Evolutionary conservation across 2,888 invertebrate species (phyloP).

Genomic region (Rhorus exstirpatorius): DNA sequence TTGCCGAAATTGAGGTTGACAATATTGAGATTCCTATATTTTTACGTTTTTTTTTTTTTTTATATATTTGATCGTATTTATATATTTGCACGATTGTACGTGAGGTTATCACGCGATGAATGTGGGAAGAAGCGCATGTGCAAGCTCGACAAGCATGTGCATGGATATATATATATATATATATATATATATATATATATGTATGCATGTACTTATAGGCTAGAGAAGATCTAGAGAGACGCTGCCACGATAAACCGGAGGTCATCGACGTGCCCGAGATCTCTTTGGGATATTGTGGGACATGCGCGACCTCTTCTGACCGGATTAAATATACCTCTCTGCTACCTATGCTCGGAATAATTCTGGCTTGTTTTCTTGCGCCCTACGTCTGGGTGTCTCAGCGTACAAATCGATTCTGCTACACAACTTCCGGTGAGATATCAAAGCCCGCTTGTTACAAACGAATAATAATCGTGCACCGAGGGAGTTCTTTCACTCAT

Average conservation of each 20-base stretch:
- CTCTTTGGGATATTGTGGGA: slow-evolving; percentile 67
- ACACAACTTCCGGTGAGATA: slow-evolving; percentile 46
- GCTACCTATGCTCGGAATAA: slow-evolving; percentile 60
- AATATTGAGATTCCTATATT: background rate
- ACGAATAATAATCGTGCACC: slow-evolving; percentile 4
- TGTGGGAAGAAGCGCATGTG: slow-evolving; percentile 19
- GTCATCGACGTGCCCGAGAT: slow-evolving; percentile 70
- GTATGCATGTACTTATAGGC: background rate
- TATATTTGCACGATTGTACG: background rate
- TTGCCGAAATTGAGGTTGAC: background rate
- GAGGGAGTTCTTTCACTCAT: background rate
- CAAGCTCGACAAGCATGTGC: slow-evolving; percentile 42
- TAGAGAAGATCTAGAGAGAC: slow-evolving; percentile 53
- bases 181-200: background rate
- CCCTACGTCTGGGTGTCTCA: slow-evolving; percentile 17
- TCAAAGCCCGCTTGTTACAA: slow-evolving; percentile 10
- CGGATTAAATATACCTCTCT: slow-evolving; percentile 61
- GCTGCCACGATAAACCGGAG: slow-evolving; percentile 58
- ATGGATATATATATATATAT: background rate
- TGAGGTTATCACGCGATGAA: slow-evolving; percentile 6
- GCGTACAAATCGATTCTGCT: slow-evolving; percentile 35
- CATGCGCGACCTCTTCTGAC: slow-evolving; percentile 67
- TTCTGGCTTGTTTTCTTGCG: slow-evolving; percentile 46
- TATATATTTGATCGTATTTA: background rate
- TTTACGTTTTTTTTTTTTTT: background rate